phyloP scores from a whole-genome alignment of 2,888 invertebrate genomes.

The Phania funesta region DNA sequence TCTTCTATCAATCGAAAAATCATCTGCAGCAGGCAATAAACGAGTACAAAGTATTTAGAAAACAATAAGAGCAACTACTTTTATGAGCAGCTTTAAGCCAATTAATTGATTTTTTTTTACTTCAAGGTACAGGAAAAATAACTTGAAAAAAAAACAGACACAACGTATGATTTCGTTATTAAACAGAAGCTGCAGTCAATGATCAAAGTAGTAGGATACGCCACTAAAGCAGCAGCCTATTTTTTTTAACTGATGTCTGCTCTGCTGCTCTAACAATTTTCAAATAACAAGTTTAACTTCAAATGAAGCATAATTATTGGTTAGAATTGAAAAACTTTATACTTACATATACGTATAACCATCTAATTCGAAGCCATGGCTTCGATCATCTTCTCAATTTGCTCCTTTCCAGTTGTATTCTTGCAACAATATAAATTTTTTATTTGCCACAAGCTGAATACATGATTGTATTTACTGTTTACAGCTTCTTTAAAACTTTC shows the following conservation, averaged over 20 bases:
- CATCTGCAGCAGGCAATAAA: neutral
- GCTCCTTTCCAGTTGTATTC: neutral
- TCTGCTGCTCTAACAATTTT: slow-evolving; percentile 19
- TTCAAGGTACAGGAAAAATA: slow-evolving; percentile 21
- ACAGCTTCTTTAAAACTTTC: slow-evolving; percentile 29
- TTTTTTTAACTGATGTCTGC: neutral
- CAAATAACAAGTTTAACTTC: slow-evolving; percentile 6
- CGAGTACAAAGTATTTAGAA: neutral
- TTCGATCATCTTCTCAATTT: neutral
- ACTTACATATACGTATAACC: neutral
- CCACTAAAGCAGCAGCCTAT: neutral
- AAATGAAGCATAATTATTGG: slow-evolving; percentile 54
- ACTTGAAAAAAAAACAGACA: slow-evolving; percentile 8
- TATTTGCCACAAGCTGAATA: slow-evolving; percentile 8
- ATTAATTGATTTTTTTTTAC: slow-evolving; percentile 41
- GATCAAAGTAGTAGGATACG: slow-evolving; percentile 16
- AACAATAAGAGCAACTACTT: neutral
- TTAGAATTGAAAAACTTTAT: slow-evolving; percentile 13
- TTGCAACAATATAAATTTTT: neutral
- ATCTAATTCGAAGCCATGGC: slow-evolving; percentile 3
- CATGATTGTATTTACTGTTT: slow-evolving; percentile 8
- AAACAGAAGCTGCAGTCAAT: slow-evolving; percentile 56
- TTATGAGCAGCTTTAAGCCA: slow-evolving; percentile 2
- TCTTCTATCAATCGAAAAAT: neutral
- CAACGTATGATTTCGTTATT: slow-evolving; percentile 57